Conservation (phyloP, 2,113 vertebrate genomes). For the Spilogale gracilis region DNA sequence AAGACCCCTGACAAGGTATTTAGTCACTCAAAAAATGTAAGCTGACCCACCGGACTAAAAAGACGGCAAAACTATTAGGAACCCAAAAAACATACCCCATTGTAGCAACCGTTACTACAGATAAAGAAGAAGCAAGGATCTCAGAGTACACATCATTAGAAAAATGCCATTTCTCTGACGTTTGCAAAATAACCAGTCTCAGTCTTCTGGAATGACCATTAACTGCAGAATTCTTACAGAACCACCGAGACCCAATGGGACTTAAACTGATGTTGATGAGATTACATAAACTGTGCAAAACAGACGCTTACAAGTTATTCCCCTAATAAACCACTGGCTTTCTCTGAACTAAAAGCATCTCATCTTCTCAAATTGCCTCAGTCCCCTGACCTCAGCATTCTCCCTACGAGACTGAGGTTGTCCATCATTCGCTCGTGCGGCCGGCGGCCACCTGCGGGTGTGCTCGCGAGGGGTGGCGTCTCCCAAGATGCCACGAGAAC, state of each 20-base stretch:
- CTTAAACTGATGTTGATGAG: not conserved
- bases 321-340: not conserved
- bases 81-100: not conserved
- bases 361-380: not conserved
- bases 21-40: constrained; percentile 36
- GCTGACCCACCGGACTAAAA: not conserved
- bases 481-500: constrained; percentile 38
- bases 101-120: not conserved
- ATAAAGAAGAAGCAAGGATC: not conserved
- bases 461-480: constrained; percentile 18
- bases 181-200: constrained; percentile 49
- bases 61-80: constrained; percentile 1
- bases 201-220: constrained; percentile 33
- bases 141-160: not conserved
- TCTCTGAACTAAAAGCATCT: not conserved
- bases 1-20: not conserved
- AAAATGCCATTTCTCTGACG: constrained; percentile 32
- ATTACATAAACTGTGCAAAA: not conserved
- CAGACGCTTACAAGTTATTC: not conserved
- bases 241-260: not conserved
- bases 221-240: constrained; percentile 37
- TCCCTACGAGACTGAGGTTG: not conserved
- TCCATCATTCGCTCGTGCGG: not conserved
- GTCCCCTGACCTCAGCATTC: not conserved
- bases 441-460: constrained; percentile 15